phyloP scores from a whole-genome alignment of 2,797 vertebrate species.

The Psittacula echo region DNA sequence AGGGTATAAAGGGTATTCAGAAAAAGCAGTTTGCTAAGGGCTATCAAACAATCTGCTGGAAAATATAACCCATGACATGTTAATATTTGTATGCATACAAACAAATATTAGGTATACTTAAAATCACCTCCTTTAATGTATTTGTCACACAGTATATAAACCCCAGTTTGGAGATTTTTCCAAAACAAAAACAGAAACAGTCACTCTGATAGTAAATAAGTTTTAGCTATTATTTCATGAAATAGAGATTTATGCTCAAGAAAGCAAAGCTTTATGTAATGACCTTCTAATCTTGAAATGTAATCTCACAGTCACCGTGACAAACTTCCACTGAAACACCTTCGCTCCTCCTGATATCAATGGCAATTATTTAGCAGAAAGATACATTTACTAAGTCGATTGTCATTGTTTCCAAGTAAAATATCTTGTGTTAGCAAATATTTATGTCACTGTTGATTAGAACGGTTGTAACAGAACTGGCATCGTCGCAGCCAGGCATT shows the following conservation, averaged over 20 bases:
- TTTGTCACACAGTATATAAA: neutral
- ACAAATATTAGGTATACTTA: neutral
- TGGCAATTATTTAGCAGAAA: neutral
- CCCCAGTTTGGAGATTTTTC: neutral
- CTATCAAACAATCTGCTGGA: neutral
- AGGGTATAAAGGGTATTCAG: neutral
- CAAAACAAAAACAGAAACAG: neutral
- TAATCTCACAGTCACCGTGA: neutral
- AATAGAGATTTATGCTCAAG: neutral
- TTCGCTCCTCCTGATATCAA: neutral
- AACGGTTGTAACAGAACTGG: accelerated
- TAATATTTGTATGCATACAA: neutral
- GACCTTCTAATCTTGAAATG: conserved; percentile 9
- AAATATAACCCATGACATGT: neutral
- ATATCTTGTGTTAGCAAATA: neutral
- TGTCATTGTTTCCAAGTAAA: neutral
- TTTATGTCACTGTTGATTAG: neutral
- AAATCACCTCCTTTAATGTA: neutral
- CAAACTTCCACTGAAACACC: conserved; percentile 35
- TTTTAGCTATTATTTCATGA: neutral
- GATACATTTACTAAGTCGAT: neutral
- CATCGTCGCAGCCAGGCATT: neutral
- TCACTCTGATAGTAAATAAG: neutral
- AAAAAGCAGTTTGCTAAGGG: neutral
- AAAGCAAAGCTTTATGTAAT: neutral